A percentile compares a stretch with the other conserved stretches of the same genome.
phyloP scores from a whole-genome alignment of 1,140 invertebrate genomes.

The Lasaia peninsularis region DNA sequence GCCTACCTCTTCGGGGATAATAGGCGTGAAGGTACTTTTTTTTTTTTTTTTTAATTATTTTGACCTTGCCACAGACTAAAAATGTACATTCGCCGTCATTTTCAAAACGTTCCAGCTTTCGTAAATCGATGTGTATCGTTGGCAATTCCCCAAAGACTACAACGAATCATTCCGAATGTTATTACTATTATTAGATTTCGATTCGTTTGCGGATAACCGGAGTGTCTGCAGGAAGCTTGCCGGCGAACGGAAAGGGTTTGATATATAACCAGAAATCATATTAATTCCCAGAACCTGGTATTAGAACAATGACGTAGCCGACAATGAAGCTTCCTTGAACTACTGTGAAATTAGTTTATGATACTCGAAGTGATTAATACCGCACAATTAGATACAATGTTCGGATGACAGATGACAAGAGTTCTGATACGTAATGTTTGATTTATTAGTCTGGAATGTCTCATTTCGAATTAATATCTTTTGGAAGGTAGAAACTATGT shows the following conservation, averaged over 20 bases:
- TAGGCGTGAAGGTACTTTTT: not conserved
- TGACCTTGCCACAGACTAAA: not conserved
- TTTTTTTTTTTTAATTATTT: not conserved
- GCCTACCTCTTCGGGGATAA: too few relatives aligned
- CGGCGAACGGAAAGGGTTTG: conserved; percentile 1
- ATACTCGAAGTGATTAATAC: not conserved
- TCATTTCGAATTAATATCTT: not conserved
- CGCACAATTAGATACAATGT: not conserved
- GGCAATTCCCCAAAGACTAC: conserved; percentile 3
- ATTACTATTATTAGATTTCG: conserved; percentile 5
- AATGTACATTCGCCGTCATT: not conserved
- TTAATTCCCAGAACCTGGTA: not conserved
- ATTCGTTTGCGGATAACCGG: conserved; percentile 5
- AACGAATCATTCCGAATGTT: conserved; percentile 1
- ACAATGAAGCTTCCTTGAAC: not conserved
- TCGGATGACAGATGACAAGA: not conserved
- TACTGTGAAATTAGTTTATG: conserved; percentile 6
- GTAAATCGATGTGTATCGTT: not conserved
- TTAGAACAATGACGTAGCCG: not conserved
- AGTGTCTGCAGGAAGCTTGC: not conserved
- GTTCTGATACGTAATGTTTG: conserved; percentile 6
- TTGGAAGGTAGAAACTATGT: not conserved
- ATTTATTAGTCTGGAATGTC: not conserved
- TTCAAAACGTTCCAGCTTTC: not conserved
- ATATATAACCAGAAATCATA: not conserved